Evolutionary conservation across 2,888 invertebrate species (phyloP), one percentile per base, ranked within the genome.

Genomic region (Clanis bilineata): DNA sequence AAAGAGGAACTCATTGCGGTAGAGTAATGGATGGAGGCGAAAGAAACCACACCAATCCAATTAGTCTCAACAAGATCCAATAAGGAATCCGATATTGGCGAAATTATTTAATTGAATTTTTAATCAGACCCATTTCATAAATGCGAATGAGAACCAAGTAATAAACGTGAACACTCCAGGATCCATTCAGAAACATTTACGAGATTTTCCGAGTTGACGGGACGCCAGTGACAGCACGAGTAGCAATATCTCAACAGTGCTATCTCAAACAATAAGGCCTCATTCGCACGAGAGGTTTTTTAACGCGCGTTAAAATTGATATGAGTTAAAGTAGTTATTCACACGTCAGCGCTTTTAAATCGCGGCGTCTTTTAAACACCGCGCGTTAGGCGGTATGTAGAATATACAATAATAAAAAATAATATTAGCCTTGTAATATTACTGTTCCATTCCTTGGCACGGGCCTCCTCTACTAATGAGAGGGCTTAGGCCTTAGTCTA

Each of bases 251-350:
- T 86, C 85, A 85, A 68, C 69, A 73, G 72, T 74, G 73, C 75
- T 82, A 79, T 82, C 77, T 70, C 79, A 83, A 85, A 88, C 85
- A 88, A 88, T 87, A 87, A n/a, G n/a, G n/a, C n/a, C n/a, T n/a
- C n/a, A n/a, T n/a, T n/a, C n/a, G n/a, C n/a, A n/a, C n/a, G n/a
- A n/a, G n/a, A n/a, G n/a, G n/a, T n/a, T n/a, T n/a, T n/a, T n/a
- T n/a, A n/a, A n/a, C n/a, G n/a, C n/a, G n/a, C n/a, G n/a, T n/a
- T n/a, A n/a, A n/a, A n/a, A n/a, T n/a, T n/a, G n/a, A n/a, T n/a
- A n/a, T n/a, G n/a, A n/a, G n/a, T n/a, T n/a, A n/a, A n/a, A n/a
- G n/a, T n/a, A n/a, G n/a, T n/a, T n/a, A n/a, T n/a, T n/a, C n/a
- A n/a, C n/a, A n/a, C n/a, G n/a, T n/a, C n/a, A n/a, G n/a, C n/a